Percentiles rank a stretch among this genome's conserved stretches.
Conservation (phyloP, 2,113 vertebrate genomes). For the Lagopus muta region DNA sequence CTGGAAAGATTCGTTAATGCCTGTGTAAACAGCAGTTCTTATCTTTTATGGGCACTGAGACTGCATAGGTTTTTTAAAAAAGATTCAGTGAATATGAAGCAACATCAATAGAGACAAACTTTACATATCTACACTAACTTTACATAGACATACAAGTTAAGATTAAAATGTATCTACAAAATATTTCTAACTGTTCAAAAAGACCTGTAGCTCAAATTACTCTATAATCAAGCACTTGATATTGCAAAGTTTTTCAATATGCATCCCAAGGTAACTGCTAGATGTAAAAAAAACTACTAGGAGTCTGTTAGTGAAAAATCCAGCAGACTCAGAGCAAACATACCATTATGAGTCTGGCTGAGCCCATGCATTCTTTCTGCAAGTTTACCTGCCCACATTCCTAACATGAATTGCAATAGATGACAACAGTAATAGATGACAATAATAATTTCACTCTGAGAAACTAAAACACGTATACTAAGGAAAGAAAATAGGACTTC, state of each 20-base stretch:
- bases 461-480: neutral
- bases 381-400: neutral
- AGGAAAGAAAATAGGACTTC: neutral
- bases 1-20: neutral
- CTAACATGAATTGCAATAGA: neutral
- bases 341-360: neutral
- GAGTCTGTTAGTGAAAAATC: neutral
- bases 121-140: neutral
- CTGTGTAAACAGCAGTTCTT: slow-evolving; percentile 10
- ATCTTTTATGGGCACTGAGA: neutral
- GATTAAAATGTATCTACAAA: neutral
- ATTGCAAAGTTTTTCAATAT: neutral
- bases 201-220: neutral
- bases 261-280: neutral
- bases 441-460: neutral
- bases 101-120: neutral
- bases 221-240: neutral
- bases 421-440: neutral
- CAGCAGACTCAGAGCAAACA: neutral
- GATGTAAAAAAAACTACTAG: neutral
- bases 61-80: neutral
- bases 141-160: neutral
- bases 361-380: neutral
- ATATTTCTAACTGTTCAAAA: neutral
- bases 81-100: neutral